phyloP scores from a whole-genome alignment of 2,797 vertebrate species.

The Scarus forsteni region DNA sequence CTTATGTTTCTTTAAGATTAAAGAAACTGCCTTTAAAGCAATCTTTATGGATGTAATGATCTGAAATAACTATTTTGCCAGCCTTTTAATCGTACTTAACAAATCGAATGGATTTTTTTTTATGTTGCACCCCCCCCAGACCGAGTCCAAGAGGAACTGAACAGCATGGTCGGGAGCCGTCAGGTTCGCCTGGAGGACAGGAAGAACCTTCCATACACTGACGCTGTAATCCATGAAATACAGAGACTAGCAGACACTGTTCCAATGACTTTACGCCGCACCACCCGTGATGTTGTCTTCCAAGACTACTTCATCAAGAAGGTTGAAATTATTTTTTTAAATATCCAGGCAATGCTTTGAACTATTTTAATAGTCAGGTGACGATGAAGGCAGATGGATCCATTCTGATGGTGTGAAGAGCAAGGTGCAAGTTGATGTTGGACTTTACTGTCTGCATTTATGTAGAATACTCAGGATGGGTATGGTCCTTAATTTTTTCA shows the following conservation, averaged over 20 bases:
- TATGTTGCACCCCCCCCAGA: not conserved
- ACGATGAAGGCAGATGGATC: not conserved
- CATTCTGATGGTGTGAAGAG: no score
- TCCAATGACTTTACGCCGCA: slow-evolving; percentile 27
- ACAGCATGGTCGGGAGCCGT: slow-evolving; percentile 41
- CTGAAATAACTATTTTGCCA: not conserved
- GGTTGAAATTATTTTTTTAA: slow-evolving; percentile 26
- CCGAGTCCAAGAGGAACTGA: slow-evolving; percentile 43
- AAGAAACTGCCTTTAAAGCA: not conserved
- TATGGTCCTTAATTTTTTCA: no score
- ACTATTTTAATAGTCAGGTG: not conserved
- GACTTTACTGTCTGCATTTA: no score
- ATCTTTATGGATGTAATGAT: not conserved
- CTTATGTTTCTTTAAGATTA: not conserved
- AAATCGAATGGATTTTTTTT: not conserved
- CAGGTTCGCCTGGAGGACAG: slow-evolving; percentile 60
- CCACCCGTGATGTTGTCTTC: slow-evolving; percentile 58
- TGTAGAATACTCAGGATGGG: no score
- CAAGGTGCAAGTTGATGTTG: no score
- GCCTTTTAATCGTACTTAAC: not conserved
- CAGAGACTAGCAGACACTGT: slow-evolving; percentile 21
- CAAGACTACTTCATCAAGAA: slow-evolving; percentile 68
- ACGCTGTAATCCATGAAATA: slow-evolving; percentile 69
- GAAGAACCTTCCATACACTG: slow-evolving; percentile 61
- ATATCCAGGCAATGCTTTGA: not conserved